Evolutionary conservation across 1,140 invertebrate genomes (phyloP).

Genomic region (Drosophila pandora): DNA sequence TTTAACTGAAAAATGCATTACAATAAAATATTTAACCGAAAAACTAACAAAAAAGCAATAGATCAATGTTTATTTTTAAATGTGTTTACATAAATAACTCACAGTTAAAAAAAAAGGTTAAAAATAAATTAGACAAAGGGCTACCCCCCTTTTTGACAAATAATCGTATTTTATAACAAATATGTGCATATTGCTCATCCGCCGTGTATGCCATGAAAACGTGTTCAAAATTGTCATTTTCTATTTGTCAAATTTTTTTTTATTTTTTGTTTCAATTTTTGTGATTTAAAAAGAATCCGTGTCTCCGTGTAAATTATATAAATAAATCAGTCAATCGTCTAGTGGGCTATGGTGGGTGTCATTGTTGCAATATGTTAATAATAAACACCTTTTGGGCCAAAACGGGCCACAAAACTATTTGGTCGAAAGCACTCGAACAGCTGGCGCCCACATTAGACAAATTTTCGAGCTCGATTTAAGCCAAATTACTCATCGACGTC

Average conservation of each 20-base stretch:
- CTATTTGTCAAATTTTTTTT: conserved; percentile 2
- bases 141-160: neutral
- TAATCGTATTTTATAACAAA: neutral
- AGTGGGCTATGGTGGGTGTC: conserved; percentile 35
- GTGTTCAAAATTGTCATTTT: conserved; percentile 23
- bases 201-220: conserved; percentile 28
- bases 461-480: conserved; percentile 1
- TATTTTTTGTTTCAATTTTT: too few relatives aligned
- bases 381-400: conserved; percentile 22
- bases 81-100: neutral
- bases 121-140: neutral
- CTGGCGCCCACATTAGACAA: conserved; percentile 23
- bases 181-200: conserved; percentile 42
- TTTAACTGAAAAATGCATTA: too few relatives aligned
- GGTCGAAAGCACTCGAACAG: conserved; percentile 26
- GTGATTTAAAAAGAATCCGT: conserved; percentile 10
- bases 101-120: neutral
- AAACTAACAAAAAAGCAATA: neutral
- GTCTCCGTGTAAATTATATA: conserved; percentile 4
- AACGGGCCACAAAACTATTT: conserved; percentile 21
- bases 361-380: conserved; percentile 52
- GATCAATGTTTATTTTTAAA: neutral
- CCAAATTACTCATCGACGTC: conserved; percentile 51
- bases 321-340: conserved; percentile 38
- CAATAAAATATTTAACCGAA: neutral